phyloP scores from a whole-genome alignment of 2,888 invertebrate genomes.

The Polydesmus complanatus region DNA sequence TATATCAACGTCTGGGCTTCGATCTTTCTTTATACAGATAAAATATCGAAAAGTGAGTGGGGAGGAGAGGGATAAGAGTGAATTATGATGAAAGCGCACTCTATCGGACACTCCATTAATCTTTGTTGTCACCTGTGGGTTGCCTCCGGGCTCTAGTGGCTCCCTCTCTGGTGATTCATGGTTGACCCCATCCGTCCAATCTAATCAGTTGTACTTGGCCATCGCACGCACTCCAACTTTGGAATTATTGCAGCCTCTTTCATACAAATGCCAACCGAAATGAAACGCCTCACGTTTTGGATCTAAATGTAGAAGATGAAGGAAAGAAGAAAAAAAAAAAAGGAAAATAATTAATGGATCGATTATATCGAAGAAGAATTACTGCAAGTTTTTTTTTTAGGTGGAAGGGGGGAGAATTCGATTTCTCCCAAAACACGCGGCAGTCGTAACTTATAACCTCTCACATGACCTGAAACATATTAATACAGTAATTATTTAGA shows the following conservation, averaged over 20 bases:
- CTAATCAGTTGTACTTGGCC: conserved; percentile 3
- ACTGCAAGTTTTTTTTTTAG: not conserved
- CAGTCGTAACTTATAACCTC: not conserved
- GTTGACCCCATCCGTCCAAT: conserved; percentile 9
- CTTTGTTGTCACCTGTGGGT: conserved; percentile 15
- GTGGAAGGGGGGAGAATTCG: no score
- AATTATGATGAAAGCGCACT: conserved; percentile 6
- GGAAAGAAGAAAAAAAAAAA: not conserved
- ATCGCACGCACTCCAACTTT: not conserved
- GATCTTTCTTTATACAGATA: not conserved
- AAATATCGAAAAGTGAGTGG: not conserved
- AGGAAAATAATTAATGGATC: not conserved
- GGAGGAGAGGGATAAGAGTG: not conserved
- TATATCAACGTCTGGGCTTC: no score
- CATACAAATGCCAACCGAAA: no score
- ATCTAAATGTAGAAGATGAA: not conserved
- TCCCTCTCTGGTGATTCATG: conserved; percentile 6
- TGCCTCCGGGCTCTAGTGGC: not conserved
- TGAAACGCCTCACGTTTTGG: no score
- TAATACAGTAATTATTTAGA: no score
- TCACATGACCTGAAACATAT: not conserved
- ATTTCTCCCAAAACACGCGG: not conserved
- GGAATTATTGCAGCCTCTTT: not conserved
- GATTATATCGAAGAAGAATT: not conserved
- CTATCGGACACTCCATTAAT: conserved; percentile 14